These are phyloP conservation scores for Calypte anna DNA, from an alignment of 2,113 vertebrate species.

Conservation along the genomic window DNA sequence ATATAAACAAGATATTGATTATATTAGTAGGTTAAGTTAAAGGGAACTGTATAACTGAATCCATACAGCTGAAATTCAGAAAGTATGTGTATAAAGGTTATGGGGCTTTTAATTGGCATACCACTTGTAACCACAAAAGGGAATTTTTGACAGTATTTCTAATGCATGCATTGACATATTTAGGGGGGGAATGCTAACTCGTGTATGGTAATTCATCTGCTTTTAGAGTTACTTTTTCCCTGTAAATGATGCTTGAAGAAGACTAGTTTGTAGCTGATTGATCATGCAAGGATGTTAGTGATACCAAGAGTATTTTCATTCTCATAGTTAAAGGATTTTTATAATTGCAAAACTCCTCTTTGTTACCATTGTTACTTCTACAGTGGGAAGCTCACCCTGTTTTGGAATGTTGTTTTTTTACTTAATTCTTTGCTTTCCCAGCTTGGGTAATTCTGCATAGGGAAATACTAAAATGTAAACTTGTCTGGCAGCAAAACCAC, in stretches of 20 bases:
- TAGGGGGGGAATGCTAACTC: not conserved
- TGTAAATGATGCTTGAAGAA: not conserved
- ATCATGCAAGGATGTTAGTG: not conserved
- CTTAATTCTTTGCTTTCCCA: conserved; percentile 7
- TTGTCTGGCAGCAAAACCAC: not conserved
- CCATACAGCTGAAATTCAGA: not conserved
- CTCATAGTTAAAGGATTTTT: not conserved
- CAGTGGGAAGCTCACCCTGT: not conserved
- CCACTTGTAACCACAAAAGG: not conserved
- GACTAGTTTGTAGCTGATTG: not conserved
- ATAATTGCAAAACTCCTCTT: conserved; percentile 29
- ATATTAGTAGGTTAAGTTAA: not conserved
- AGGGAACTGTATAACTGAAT: not conserved
- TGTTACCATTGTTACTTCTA: conserved; percentile 27
- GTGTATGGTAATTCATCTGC: not conserved
- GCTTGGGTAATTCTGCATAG: not conserved
- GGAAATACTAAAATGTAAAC: not conserved
- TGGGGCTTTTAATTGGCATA: not conserved
- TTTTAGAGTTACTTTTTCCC: not conserved
- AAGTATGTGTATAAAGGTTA: not conserved
- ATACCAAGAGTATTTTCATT: conserved; percentile 30
- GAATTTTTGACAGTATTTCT: not conserved
- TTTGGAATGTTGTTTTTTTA: conserved; percentile 22
- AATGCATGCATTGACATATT: not conserved
- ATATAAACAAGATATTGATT: not conserved